phyloP scores from a whole-genome alignment of 1,140 invertebrate species.

The Drosophila equinoxialis region DNA sequence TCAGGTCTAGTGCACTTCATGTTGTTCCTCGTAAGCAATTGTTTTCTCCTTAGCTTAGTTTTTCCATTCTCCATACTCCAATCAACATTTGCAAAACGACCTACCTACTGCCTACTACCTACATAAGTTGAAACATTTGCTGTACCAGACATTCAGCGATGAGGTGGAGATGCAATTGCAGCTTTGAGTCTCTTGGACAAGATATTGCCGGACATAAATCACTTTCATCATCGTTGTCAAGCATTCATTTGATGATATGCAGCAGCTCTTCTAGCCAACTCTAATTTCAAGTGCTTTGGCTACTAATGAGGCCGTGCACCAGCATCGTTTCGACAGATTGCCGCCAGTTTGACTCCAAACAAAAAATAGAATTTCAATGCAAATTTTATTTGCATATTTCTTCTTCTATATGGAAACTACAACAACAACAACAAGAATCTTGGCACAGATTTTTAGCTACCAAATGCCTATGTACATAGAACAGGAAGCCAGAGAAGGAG shows the following conservation, averaged over 20 bases:
- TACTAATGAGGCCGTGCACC: constrained; percentile 53
- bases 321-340: constrained; percentile 25
- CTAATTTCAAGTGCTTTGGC: constrained; percentile 56
- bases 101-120: constrained; percentile 11
- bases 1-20: constrained; percentile 69
- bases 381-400: constrained; percentile 52
- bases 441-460: constrained; percentile 63
- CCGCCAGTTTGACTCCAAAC: constrained; percentile 26
- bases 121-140: constrained; percentile 30
- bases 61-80: constrained; percentile 1
- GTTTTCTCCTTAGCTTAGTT: constrained; percentile 37
- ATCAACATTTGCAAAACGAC: constrained; percentile 1
- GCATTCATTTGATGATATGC: neutral
- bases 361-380: constrained; percentile 46
- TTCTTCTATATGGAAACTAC: constrained; percentile 19
- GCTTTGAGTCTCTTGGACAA: neutral
- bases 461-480: constrained; percentile 26
- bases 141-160: constrained; percentile 37
- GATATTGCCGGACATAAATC: constrained; percentile 59
- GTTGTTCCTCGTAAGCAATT: constrained; percentile 52
- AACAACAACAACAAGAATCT: constrained; percentile 41
- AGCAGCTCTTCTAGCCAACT: constrained; percentile 38
- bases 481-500: constrained; percentile 56
- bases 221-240: constrained; percentile 63
- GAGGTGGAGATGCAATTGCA: constrained; percentile 31